A percentile compares a stretch with the other conserved stretches of the same genome.
Evolutionary conservation across 1,140 invertebrate species (phyloP).

Genomic region (Drosophila suzukii): DNA sequence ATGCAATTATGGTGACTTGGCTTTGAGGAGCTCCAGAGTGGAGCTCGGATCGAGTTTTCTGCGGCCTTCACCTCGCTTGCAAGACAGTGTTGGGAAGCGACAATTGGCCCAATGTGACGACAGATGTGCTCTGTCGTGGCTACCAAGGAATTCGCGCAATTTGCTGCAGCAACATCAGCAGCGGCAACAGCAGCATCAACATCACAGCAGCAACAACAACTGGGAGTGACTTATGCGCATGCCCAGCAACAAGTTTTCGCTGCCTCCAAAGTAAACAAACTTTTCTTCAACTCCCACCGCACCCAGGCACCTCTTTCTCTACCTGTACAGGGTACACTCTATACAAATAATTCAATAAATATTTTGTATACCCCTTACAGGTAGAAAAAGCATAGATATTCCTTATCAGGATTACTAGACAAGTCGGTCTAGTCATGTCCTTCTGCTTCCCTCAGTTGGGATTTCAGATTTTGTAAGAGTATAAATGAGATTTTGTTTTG

Average conservation of each 20-base stretch:
- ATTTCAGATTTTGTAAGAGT: no score
- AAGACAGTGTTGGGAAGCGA: conserved; percentile 25
- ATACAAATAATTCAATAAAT: not conserved
- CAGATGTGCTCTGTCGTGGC: conserved; percentile 56
- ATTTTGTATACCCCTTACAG: no score
- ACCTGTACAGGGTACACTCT: not conserved
- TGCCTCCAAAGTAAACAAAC: conserved; percentile 71
- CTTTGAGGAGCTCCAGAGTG: conserved; percentile 14
- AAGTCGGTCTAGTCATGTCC: no score
- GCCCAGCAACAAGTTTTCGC: conserved; percentile 59
- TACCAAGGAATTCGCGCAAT: conserved; percentile 73
- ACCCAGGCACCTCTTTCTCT: conserved; percentile 10
- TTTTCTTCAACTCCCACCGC: conserved; percentile 32
- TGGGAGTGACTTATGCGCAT: conserved; percentile 73
- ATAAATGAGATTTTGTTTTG: no score
- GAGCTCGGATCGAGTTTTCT: conserved; percentile 32
- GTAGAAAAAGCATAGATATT: no score
- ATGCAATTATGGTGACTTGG: conserved; percentile 56
- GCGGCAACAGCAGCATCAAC: conserved; percentile 5
- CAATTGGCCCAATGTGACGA: conserved; percentile 56
- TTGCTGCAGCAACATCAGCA: conserved; percentile 45
- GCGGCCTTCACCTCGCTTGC: conserved; percentile 50
- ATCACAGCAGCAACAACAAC: conserved; percentile 14
- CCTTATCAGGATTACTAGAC: no score
- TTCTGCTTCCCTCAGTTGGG: no score